Percentiles rank a stretch among this genome's conserved stretches.
phyloP scores from a whole-genome alignment of 2,113 vertebrate species.

The Calidris pygmaea region DNA sequence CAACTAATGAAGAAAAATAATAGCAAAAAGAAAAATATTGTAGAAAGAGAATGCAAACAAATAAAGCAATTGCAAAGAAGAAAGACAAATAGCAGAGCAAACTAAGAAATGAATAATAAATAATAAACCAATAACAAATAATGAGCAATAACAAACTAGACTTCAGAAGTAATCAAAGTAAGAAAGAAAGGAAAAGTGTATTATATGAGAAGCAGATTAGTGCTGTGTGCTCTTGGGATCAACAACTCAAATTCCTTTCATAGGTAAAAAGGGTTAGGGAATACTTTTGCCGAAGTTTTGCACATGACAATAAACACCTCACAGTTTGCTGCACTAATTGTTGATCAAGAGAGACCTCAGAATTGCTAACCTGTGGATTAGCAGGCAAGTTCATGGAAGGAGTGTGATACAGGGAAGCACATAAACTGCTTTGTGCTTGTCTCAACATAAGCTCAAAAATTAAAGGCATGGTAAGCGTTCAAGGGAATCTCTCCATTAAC shows the following conservation, averaged over 20 bases:
- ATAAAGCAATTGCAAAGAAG: neutral
- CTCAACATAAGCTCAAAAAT: neutral
- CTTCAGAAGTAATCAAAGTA: conserved; percentile 7
- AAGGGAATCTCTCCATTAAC: neutral
- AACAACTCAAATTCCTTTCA: neutral
- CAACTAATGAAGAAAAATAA: conserved; percentile 48
- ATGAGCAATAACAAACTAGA: neutral
- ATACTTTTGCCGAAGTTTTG: neutral
- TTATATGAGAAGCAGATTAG: neutral
- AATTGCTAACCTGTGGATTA: neutral
- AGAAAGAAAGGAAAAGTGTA: neutral
- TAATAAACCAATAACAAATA: conserved; percentile 27
- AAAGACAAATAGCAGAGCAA: conserved; percentile 38
- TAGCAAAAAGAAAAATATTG: neutral
- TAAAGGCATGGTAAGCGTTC: neutral
- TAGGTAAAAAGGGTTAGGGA: neutral
- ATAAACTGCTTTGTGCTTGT: neutral
- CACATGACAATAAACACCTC: neutral
- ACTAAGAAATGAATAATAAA: conserved; percentile 43
- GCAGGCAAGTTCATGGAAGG: neutral
- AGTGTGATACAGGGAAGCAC: neutral
- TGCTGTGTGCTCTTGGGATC: neutral
- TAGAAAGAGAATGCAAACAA: neutral
- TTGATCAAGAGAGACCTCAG: neutral
- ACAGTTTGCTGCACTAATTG: neutral